phyloP scores from a whole-genome alignment of 1,140 invertebrate genomes.

The Calycopis cecrops region DNA sequence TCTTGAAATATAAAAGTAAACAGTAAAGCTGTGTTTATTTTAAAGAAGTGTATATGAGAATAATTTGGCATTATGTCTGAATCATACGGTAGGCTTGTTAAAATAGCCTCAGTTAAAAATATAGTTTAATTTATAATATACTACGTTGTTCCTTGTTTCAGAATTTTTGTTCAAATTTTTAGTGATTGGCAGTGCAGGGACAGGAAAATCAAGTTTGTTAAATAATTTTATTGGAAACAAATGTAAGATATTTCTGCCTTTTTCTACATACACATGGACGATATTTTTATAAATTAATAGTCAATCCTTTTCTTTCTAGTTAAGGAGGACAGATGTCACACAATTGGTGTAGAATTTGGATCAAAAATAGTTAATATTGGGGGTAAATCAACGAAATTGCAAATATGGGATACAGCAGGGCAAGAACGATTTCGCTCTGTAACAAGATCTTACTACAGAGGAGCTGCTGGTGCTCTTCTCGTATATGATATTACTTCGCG shows the following conservation, averaged over 20 bases:
- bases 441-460: conserved; percentile 87
- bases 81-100: conserved; percentile 31
- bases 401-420: conserved; percentile 87
- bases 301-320: conserved; percentile 71
- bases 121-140: conserved; percentile 1
- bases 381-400: conserved; percentile 88
- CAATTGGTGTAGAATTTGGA: conserved; percentile 91
- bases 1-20: not conserved
- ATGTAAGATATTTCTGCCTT: conserved; percentile 80
- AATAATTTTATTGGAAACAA: conserved; percentile 95
- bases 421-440: conserved; percentile 81
- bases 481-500: conserved; percentile 89
- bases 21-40: not conserved
- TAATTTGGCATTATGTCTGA: conserved; percentile 33
- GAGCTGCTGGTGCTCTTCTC: conserved; percentile 86
- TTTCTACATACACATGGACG: too few species aligned
- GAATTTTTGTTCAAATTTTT: conserved; percentile 92
- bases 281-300: too few species aligned
- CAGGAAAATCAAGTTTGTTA: conserved; percentile 91
- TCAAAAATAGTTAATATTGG: conserved; percentile 90
- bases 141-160: conserved; percentile 56
- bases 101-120: not conserved
- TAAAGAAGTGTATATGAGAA: conserved; percentile 7
- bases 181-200: conserved; percentile 88
- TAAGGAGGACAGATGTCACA: conserved; percentile 88